Evolutionary conservation across 2,113 vertebrate genomes (phyloP).

Genomic region (Vimba vimba): DNA sequence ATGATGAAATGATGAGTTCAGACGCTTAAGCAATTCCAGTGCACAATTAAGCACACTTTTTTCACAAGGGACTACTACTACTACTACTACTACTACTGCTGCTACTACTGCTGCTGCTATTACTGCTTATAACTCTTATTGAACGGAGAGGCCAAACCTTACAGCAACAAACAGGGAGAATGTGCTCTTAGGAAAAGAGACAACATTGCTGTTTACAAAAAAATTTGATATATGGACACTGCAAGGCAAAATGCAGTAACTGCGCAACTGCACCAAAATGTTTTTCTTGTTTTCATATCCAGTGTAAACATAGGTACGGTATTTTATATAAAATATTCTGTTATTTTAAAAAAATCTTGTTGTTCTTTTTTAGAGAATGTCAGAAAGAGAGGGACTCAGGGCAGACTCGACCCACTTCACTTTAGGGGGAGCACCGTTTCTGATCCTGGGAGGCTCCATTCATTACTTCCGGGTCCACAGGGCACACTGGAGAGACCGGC

Average conservation of each 20-base stretch:
- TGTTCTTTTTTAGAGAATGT: slow-evolving; percentile 59
- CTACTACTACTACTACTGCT: too few species aligned
- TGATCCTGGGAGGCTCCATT: slow-evolving; percentile 85
- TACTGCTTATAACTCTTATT: background rate
- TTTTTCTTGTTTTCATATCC: background rate
- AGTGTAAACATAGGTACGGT: background rate
- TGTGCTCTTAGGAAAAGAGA: background rate
- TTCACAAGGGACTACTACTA: background rate
- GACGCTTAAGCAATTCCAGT: too few species aligned
- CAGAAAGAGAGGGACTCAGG: slow-evolving; percentile 75
- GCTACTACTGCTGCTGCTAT: too few species aligned
- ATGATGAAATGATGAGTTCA: background rate
- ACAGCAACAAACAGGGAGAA: background rate
- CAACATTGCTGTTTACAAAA: background rate
- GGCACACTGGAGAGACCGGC: slow-evolving; percentile 88
- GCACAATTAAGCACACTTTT: too few species aligned
- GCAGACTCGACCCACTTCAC: slow-evolving; percentile 78
- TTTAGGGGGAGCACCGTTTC: slow-evolving; percentile 79
- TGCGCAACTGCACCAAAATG: too few species aligned
- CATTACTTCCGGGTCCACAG: slow-evolving; percentile 89
- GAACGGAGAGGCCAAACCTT: background rate
- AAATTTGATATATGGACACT: background rate
- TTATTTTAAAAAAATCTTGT: background rate
- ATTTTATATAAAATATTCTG: background rate
- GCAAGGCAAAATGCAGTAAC: background rate